Evolutionary conservation across 2,113 vertebrate species (phyloP), one percentile per base, ranked within the genome.

Genomic region (Thamnaconus septentrionalis): DNA sequence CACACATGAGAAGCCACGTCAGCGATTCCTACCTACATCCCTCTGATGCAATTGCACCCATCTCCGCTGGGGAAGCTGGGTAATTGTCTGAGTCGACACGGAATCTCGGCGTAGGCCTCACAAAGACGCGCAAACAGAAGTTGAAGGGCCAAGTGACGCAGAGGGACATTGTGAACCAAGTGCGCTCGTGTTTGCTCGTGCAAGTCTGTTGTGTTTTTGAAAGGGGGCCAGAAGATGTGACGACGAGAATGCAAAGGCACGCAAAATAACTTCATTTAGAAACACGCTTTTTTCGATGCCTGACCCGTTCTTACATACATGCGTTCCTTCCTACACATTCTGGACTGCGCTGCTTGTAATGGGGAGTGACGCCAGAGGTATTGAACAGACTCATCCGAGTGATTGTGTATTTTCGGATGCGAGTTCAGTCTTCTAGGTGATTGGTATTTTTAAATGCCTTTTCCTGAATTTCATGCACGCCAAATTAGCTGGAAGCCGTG

Each of bases 41-140:
- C 3, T 6, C 59, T 77, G n/a, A 81, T 73, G 57, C 83, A 83
- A 89, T 87, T 89, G 43, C 80, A 82, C 81, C 60, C 59, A 1
- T 84, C 73, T 77, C 56, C 60, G 3, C 12, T n/a, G 76, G 12
- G 40, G 51, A 10, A 70, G 69, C 39, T 7, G 8, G 44, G 62
- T 69, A 66, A 71, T 61, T 49, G 40, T 69, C 39, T 56, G 71
- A 75, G 61, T 66, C 78, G 49, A 54, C 64, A 41, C 45, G 48
- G 48, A 56, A n/a, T 48, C n/a, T 40, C 57, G 1, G 56, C 51
- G 53, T n/a, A 59, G 64, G 45, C 52, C 43, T 70, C 8, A 55
- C 59, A 51, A 59, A 31, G 53, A 59, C 39, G 53, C 12, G 59
- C 53, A 12, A 8, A 51, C 49, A 55, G 52, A 39, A 62, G 53